Evolutionary conservation across 1,140 invertebrate genomes (phyloP).

Genomic region (Macrocentrus cingulum): DNA sequence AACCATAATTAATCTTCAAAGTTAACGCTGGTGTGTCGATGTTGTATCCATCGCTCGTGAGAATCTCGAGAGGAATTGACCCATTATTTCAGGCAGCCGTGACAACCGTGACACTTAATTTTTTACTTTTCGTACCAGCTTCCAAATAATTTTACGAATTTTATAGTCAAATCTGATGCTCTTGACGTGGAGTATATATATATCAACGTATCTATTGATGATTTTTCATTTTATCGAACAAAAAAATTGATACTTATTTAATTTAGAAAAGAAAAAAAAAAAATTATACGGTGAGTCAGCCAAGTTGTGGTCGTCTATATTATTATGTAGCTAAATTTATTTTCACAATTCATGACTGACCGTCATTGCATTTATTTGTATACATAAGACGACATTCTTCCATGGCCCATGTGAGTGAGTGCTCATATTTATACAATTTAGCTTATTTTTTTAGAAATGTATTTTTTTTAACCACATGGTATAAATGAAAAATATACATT

Average conservation of each 20-base stretch:
- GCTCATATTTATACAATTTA: constrained; percentile 8
- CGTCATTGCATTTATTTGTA: constrained; percentile 14
- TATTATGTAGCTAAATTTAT: too few relatives aligned
- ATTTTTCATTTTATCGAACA: too few relatives aligned
- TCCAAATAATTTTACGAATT: background rate
- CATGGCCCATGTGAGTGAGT: constrained; percentile 1
- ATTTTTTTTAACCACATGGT: too few relatives aligned
- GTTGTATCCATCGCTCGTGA: too few relatives aligned
- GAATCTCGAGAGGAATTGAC: constrained; percentile 1
- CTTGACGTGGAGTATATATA: too few relatives aligned
- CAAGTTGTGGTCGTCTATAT: too few relatives aligned
- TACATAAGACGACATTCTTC: constrained; percentile 17
- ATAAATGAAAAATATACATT: too few relatives aligned
- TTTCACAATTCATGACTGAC: background rate
- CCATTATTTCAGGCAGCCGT: background rate
- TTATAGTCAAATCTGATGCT: background rate
- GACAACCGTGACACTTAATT: background rate
- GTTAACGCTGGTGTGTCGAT: background rate
- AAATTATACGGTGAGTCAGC: too few relatives aligned
- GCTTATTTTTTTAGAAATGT: too few relatives aligned
- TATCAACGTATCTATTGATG: too few relatives aligned
- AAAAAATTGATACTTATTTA: too few relatives aligned
- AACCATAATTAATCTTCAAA: background rate
- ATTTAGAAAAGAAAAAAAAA: too few relatives aligned
- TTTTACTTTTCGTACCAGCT: background rate